These are phyloP conservation scores for Frankliniella fusca DNA, from an alignment of 2,888 invertebrate genomes.

Conservation along the genomic window DNA sequence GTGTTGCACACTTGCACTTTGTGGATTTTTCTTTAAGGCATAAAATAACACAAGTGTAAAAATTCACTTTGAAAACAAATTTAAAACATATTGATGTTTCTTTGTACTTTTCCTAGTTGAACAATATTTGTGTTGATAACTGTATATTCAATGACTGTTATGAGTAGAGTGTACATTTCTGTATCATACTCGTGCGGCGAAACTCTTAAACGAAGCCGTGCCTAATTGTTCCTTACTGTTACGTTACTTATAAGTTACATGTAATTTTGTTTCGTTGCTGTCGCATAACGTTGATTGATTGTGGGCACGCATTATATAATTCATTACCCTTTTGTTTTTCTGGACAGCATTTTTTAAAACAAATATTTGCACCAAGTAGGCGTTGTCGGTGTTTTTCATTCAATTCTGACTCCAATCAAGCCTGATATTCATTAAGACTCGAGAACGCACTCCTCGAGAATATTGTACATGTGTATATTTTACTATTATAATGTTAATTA, in stretches of 20 bases:
- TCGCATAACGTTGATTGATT: background rate
- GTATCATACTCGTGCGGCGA: slow-evolving; percentile 6
- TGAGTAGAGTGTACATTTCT: slow-evolving; percentile 25
- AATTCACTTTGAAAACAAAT: slow-evolving; percentile 23
- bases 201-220: background rate
- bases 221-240: slow-evolving; percentile 20
- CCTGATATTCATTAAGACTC: slow-evolving; percentile 26
- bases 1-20: slow-evolving; percentile 24
- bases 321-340: background rate
- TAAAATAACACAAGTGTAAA: slow-evolving; percentile 22
- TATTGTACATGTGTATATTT: slow-evolving; percentile 27
- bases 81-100: slow-evolving; percentile 11
- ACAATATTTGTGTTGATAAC: slow-evolving; percentile 25
- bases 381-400: slow-evolving; percentile 14
- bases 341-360: background rate
- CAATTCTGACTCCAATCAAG: slow-evolving; percentile 22
- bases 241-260: slow-evolving; percentile 10
- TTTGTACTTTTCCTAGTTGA: slow-evolving; percentile 23
- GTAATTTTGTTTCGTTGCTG: background rate
- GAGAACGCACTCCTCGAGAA: slow-evolving; percentile 8
- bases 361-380: background rate
- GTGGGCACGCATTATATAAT: background rate
- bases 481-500: slow-evolving; percentile 27
- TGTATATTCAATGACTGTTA: slow-evolving; percentile 26
- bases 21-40: slow-evolving; percentile 15